Conservation (phyloP, 1,140 invertebrate genomes). For the Neelides sp. region DNA sequence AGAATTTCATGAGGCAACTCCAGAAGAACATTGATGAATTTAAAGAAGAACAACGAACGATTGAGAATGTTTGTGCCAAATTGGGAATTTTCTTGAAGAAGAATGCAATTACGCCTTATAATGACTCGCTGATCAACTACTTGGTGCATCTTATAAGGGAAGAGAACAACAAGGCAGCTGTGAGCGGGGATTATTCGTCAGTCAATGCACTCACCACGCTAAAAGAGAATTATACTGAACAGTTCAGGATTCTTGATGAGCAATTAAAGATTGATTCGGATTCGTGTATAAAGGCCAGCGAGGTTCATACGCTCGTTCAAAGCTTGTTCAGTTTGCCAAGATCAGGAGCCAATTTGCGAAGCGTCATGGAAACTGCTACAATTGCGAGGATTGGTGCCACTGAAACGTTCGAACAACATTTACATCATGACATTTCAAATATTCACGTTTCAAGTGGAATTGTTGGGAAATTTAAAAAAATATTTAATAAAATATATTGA, state of each 20-base stretch:
- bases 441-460: too few relatives aligned
- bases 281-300: too few relatives aligned
- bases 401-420: too few relatives aligned
- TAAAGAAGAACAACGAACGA: slow-evolving; percentile 1
- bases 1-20: not conserved
- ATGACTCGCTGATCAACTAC: slow-evolving; percentile 17
- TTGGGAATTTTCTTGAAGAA: slow-evolving; percentile 17
- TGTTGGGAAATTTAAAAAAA: too few relatives aligned
- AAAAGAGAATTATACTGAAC: not conserved
- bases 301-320: too few relatives aligned
- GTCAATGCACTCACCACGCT: not conserved
- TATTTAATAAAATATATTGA: too few relatives aligned
- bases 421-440: too few relatives aligned
- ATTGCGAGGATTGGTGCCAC: too few relatives aligned
- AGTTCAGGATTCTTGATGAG: not conserved
- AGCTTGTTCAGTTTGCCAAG: too few relatives aligned
- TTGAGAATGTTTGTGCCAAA: slow-evolving; percentile 5
- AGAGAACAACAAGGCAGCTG: slow-evolving; percentile 11
- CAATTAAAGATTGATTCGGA: too few relatives aligned
- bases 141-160: slow-evolving; percentile 15
- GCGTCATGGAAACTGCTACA: too few relatives aligned
- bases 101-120: slow-evolving; percentile 26
- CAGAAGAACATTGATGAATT: not conserved
- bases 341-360: too few relatives aligned
- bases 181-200: not conserved